Evolutionary conservation across 2,113 vertebrate species (phyloP).

Genomic region (Elephantulus edwardii): DNA sequence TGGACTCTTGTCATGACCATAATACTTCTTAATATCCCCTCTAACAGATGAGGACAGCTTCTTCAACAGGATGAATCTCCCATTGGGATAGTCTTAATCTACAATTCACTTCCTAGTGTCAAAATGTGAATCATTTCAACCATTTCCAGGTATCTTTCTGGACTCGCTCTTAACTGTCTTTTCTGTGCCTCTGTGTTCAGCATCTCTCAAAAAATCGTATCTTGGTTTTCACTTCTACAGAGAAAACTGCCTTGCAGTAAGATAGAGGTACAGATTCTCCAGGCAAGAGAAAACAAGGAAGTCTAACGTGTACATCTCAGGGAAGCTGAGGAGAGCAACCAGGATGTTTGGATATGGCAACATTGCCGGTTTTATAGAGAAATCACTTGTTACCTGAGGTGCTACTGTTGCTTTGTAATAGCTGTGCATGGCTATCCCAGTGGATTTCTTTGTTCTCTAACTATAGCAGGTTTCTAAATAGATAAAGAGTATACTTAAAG

Average conservation of each 20-base stretch:
- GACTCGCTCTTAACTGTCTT: background rate
- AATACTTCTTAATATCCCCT: too few relatives aligned
- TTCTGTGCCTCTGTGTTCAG: background rate
- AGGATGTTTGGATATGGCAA: conserved; percentile 32
- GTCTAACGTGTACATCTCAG: conserved; percentile 40
- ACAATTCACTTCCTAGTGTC: background rate
- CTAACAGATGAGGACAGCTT: too few relatives aligned
- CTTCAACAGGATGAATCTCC: too few relatives aligned
- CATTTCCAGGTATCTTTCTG: background rate
- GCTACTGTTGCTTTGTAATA: conserved; percentile 55
- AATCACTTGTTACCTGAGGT: conserved; percentile 21
- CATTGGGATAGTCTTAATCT: too few relatives aligned
- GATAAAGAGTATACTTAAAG: conserved; percentile 60
- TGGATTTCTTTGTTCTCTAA: conserved; percentile 1
- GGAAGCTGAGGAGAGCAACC: background rate
- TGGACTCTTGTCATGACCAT: too few relatives aligned
- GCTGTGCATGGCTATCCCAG: conserved; percentile 26
- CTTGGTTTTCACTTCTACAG: background rate
- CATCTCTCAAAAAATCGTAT: background rate
- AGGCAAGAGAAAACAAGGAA: background rate
- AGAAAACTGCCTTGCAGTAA: background rate
- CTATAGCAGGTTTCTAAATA: conserved; percentile 35
- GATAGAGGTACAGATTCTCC: background rate
- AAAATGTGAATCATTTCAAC: background rate
- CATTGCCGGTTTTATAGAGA: conserved; percentile 31